Conservation (phyloP, 2,113 vertebrate species). For the Prolemur simus region DNA sequence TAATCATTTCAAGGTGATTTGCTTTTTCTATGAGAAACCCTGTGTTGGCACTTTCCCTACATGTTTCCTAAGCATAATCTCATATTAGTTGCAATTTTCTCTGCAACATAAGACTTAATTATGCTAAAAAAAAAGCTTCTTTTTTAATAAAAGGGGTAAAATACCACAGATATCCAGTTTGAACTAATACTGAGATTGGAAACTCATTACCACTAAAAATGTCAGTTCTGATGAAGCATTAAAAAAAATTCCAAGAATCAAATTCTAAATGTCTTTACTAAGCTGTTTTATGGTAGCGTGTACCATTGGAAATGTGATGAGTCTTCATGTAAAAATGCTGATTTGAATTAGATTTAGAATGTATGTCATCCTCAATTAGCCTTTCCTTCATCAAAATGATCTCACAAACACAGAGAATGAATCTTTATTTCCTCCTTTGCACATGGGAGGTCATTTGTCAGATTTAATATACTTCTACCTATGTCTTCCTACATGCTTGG, state of each 20-base stretch:
- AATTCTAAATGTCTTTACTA: constrained; percentile 86
- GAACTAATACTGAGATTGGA: constrained; percentile 77
- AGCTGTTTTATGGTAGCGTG: constrained; percentile 83
- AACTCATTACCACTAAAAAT: constrained; percentile 83
- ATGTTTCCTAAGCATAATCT: constrained; percentile 75
- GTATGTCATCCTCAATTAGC: constrained; percentile 89
- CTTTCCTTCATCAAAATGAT: constrained; percentile 89
- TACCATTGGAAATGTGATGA: constrained; percentile 88
- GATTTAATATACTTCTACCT: constrained; percentile 89
- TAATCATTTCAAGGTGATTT: constrained; percentile 75
- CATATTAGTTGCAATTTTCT: constrained; percentile 78
- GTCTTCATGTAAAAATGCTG: constrained; percentile 90
- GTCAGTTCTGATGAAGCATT: constrained; percentile 84
- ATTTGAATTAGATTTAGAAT: constrained; percentile 91
- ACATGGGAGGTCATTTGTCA: constrained; percentile 91
- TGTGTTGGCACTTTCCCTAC: constrained; percentile 72
- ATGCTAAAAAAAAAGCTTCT: constrained; percentile 59
- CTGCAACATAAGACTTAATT: constrained; percentile 73
- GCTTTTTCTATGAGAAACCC: constrained; percentile 70
- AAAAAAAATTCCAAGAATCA: constrained; percentile 82
- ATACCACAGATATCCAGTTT: constrained; percentile 73
- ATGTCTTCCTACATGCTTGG: constrained; percentile 85
- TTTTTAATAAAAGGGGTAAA: constrained; percentile 72
- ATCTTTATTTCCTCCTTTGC: constrained; percentile 91
- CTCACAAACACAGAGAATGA: constrained; percentile 88